A percentile compares a stretch with the other conserved stretches of the same genome.
Evolutionary conservation across 1,140 invertebrate genomes (phyloP).

Genomic region (Bombus superbus): DNA sequence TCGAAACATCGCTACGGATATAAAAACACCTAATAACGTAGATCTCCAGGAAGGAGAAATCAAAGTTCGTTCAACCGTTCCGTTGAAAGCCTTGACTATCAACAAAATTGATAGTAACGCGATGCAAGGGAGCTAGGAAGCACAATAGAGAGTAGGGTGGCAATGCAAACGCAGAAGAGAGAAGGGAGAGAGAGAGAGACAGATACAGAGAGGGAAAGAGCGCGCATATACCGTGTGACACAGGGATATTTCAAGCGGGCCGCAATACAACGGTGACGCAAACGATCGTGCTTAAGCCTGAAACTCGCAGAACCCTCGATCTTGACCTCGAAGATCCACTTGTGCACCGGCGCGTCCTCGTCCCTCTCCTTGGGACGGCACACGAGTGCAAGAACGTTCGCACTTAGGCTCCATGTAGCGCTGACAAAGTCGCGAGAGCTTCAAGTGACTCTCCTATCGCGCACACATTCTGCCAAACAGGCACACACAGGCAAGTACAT

Average conservation of each 20-base stretch:
- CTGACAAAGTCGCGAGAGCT: conserved; percentile 80
- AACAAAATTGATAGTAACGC: conserved; percentile 12
- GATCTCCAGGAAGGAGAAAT: background rate
- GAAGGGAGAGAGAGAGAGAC: background rate
- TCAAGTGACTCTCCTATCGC: conserved; percentile 61
- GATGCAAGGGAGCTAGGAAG: background rate
- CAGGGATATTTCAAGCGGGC: conserved; percentile 57
- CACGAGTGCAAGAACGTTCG: conserved; percentile 72
- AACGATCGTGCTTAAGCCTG: conserved; percentile 68
- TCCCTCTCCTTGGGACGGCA: conserved; percentile 70
- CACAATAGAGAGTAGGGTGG: background rate
- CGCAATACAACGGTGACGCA: conserved; percentile 59
- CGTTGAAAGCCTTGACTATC: background rate
- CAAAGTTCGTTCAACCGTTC: background rate
- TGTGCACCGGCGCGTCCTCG: conserved; percentile 62
- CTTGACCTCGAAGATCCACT: conserved; percentile 72
- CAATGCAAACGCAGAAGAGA: background rate
- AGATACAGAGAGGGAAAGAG: background rate
- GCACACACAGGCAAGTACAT: background rate
- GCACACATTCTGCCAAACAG: conserved; percentile 3
- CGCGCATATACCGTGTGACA: background rate
- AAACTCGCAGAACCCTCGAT: conserved; percentile 65
- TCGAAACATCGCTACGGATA: background rate
- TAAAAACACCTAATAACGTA: background rate
- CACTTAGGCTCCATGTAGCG: conserved; percentile 75